phyloP scores from a whole-genome alignment of 2,113 vertebrate species.

The Corapipo altera region DNA sequence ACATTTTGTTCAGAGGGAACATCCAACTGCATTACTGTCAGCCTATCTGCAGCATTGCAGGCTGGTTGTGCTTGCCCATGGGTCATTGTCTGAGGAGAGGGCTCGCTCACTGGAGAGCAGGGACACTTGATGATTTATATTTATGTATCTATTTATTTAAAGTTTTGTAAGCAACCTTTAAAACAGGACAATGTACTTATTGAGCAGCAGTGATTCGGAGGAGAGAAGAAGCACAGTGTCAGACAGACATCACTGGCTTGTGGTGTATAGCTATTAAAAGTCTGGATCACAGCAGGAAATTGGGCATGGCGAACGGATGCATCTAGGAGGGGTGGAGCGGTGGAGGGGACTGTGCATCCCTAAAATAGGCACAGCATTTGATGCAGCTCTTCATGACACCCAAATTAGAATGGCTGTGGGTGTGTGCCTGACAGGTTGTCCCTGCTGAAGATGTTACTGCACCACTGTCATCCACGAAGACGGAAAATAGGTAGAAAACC shows the following conservation, averaged over 20 bases:
- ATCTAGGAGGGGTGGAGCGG: not conserved
- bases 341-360: not conserved
- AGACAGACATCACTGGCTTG: not conserved
- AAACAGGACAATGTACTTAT: not conserved
- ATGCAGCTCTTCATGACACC: constrained; percentile 22
- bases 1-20: not conserved
- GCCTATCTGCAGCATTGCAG: not conserved
- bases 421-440: constrained; percentile 60
- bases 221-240: not conserved
- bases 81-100: not conserved
- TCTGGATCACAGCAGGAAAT: not conserved
- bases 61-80: not conserved
- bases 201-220: not conserved
- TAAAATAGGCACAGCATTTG: constrained; percentile 37
- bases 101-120: not conserved
- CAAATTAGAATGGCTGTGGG: constrained; percentile 57
- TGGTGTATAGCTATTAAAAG: constrained; percentile 9
- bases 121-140: not conserved
- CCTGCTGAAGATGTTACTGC: constrained; percentile 46
- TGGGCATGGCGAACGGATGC: not conserved
- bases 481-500: constrained; percentile 41
- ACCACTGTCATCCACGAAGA: constrained; percentile 26
- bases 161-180: not conserved
- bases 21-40: constrained; percentile 30
- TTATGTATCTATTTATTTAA: not conserved